These are phyloP conservation scores for Phylloscopus collybita DNA, from an alignment of 2,797 vertebrate genomes.

Conservation along the genomic window DNA sequence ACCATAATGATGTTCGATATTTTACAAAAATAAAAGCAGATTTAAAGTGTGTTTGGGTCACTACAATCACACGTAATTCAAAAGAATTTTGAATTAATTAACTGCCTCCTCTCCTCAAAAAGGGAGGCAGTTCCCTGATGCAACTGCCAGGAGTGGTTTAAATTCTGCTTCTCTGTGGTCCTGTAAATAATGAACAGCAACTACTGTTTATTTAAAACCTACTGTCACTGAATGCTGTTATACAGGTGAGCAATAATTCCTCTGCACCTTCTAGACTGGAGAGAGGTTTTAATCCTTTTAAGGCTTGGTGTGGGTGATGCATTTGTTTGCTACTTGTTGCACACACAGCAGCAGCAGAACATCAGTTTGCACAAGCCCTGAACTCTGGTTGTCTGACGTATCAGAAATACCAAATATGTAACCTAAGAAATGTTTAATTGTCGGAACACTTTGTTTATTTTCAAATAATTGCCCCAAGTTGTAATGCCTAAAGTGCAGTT, in stretches of 20 bases:
- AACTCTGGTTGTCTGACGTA: background rate
- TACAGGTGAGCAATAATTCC: background rate
- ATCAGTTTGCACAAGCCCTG: background rate
- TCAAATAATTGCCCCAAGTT: slow-evolving; percentile 65
- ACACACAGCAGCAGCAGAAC: background rate
- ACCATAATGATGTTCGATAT: background rate
- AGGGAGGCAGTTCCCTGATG: background rate
- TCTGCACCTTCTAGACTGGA: background rate
- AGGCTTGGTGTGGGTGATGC: background rate
- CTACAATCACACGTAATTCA: background rate
- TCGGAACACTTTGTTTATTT: slow-evolving; percentile 71
- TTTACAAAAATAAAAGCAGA: background rate
- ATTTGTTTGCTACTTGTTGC: background rate
- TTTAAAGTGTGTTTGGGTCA: background rate
- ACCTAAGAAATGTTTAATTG: slow-evolving; percentile 73
- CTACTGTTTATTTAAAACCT: background rate
- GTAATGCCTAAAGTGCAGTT: slow-evolving; percentile 63
- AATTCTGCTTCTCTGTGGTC: background rate
- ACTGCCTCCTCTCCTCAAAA: no score
- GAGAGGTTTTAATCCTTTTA: background rate
- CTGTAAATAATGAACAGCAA: background rate
- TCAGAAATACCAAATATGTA: slow-evolving; percentile 55
- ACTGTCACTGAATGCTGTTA: background rate
- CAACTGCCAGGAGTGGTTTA: background rate
- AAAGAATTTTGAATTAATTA: background rate